Base-by-base conservation (phyloP, 2,113 vertebrate genomes). In the Podilymbus podiceps region DNA sequence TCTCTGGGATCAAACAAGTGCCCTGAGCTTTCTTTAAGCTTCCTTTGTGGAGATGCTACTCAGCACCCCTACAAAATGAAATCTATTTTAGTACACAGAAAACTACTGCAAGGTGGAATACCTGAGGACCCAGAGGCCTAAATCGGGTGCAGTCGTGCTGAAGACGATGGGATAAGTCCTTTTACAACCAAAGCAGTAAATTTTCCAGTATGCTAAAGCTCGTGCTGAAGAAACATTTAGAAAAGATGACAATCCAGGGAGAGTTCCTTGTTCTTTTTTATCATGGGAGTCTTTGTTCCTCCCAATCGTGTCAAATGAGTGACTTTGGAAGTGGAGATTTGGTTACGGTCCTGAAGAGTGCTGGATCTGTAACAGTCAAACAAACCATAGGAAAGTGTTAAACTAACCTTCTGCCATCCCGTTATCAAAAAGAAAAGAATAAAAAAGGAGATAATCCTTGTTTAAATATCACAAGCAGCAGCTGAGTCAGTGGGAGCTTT, bases 401-500 rank as follows among this genome's bases (percentile, higher is more conserved):
- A 98, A 93, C 87, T 92, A 96, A 95, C 86, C 91, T 89, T 91
- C 80, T 95, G 75, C 94, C 87, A 88, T 82, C 71, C 90, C 24
- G 62, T 94, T 95, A 96, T 96, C 85, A 33, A 95, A 96, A 93
- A 91, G 80, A 88, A 80, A 95, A 97, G 95, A 96, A 97, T 97
- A 76, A 88, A 96, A 97, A 46, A 52, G 87, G 91, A 91, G 92
- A 97, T 96, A 98, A 98, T 96, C 97, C 93, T 96, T 98, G 96
- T 97, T 94, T 98, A 98, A 98, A 98, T 98, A 97, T 97, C 97
- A 98, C 97, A 62, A 95, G 71, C 46, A 81, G 94, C 89, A 82
- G 90, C 97, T 97, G 93, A 93, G 88, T 96, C 85, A 42, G 95
- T 93, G 77, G 66, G 77, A 91, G 82, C 89, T 73, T 91, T 96